Base-by-base conservation (phyloP, 2,888 invertebrate species). In the Drosophila maculinotata region DNA sequence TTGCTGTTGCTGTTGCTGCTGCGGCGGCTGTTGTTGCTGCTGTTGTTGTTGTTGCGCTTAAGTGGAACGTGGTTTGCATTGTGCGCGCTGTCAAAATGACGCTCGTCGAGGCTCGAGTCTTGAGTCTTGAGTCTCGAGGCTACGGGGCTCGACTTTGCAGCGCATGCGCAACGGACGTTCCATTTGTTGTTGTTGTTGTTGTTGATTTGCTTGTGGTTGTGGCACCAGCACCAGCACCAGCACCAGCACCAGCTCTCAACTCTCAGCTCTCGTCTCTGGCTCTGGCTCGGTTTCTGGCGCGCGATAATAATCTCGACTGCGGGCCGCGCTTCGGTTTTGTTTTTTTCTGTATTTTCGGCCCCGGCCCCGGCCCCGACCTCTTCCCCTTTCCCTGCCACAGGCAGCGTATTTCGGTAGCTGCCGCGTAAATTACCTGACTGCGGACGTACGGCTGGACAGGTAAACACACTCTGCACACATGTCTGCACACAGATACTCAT, bases 351-450 rank as follows among this genome's bases (percentile, higher is more conserved):
- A 26, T 23, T 35, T 23, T 36, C 38, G 38, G 44, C 33, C 47
- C 30, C 47, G 15, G 49, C 15, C 9, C 1, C 41, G n/a, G 3
- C 45, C 36, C 38, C 35, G 23, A 8, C 17, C 14, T 2, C 45
- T 5, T 12, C n/a, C 42, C 36, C 33, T 8, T 15, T 23, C 30
- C 6, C 36, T 30, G 42, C 36, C 45, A 63, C 59, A 64, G 70
- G 70, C 73, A 65, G 88, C 91, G 91, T 91, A 91, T 91, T 91
- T 90, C 91, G 90, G 91, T 91, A 91, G 91, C 91, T 88, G 90
- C 89, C 90, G 90, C 90, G 91, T 91, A 91, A 91, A 91, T 91
- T 91, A 91, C 90, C 91, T 84, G 83, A 85, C 77, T 85, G 85
- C 85, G 81, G 84, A 79, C 77, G 66, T 60, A 69, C 67, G 63